These are phyloP conservation scores for Whitmania pigra DNA, from an alignment of 1,140 invertebrate genomes.

Conservation along the genomic window DNA sequence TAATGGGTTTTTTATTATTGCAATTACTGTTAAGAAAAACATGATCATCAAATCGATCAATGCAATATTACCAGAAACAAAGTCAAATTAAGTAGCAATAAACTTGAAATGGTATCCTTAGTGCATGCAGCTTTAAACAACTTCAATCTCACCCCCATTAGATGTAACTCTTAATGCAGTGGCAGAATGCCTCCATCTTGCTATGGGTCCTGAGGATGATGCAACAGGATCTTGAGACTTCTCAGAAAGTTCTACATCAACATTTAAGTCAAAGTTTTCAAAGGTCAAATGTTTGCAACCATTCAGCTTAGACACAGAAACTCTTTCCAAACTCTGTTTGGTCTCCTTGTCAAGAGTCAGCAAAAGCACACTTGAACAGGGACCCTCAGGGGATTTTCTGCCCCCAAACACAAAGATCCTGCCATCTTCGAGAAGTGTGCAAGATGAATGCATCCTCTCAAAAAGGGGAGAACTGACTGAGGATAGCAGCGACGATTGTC, in stretches of 20 bases:
- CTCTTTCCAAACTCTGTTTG: not conserved
- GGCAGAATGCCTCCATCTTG: conserved; percentile 40
- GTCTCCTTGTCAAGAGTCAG: not conserved
- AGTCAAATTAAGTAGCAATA: too few relatives aligned
- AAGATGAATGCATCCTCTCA: conserved; percentile 27
- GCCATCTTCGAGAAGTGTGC: conserved; percentile 13
- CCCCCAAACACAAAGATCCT: conserved; percentile 35
- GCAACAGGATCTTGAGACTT: conserved; percentile 25
- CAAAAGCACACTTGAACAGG: conserved; percentile 18
- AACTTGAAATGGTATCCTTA: too few relatives aligned
- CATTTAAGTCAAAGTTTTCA: too few relatives aligned
- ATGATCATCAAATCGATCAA: not conserved
- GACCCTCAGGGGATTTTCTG: conserved; percentile 28
- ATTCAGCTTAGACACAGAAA: not conserved
- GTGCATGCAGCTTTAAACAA: not conserved
- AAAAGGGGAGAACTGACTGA: conserved; percentile 16
- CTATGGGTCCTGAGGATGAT: conserved; percentile 29
- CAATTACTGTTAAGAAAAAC: too few relatives aligned
- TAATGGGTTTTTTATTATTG: too few relatives aligned
- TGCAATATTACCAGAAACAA: not conserved
- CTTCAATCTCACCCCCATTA: not conserved
- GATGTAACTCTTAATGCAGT: conserved; percentile 21
- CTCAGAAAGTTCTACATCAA: not conserved
- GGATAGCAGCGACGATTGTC: too few relatives aligned
- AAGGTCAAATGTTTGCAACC: not conserved